Evolutionary conservation across 2,113 vertebrate genomes (phyloP).

Genomic region (Zosterops hypoxanthus): DNA sequence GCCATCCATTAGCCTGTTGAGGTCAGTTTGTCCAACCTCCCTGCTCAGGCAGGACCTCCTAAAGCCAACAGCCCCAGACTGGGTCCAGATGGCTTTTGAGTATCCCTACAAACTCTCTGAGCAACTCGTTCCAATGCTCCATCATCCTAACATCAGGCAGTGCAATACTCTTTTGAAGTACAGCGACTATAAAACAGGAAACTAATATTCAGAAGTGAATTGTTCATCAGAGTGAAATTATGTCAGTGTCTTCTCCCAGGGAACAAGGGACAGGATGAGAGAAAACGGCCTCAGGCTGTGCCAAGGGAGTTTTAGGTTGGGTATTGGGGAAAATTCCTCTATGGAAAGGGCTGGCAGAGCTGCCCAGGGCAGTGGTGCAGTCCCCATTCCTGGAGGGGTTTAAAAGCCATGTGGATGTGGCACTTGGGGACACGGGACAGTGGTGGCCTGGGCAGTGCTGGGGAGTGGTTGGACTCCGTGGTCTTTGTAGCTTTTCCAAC

Average conservation of each 20-base stretch:
- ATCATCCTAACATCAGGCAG: not conserved
- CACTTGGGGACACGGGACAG: not conserved
- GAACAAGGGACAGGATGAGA: not conserved
- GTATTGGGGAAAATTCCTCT: not conserved
- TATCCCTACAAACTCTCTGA: not conserved
- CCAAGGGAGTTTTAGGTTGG: not conserved
- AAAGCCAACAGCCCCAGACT: not conserved
- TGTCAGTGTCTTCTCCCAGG: not conserved
- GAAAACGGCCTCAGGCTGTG: not conserved
- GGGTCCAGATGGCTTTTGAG: fast-evolving
- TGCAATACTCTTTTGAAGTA: not conserved
- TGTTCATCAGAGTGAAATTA: not conserved
- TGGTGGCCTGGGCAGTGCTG: not conserved
- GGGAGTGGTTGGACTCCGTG: no score
- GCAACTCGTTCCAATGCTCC: not conserved
- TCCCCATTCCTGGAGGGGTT: not conserved
- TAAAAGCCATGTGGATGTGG: fast-evolving
- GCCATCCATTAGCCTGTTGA: not conserved
- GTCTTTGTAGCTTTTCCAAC: fast-evolving
- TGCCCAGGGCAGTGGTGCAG: no score
- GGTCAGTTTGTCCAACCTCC: not conserved
- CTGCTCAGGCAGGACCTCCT: not conserved
- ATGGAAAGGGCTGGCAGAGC: not conserved
- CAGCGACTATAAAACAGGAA: not conserved
- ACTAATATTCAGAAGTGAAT: not conserved